phyloP scores from a whole-genome alignment of 2,888 invertebrate species.

The Xanthia icteritia region DNA sequence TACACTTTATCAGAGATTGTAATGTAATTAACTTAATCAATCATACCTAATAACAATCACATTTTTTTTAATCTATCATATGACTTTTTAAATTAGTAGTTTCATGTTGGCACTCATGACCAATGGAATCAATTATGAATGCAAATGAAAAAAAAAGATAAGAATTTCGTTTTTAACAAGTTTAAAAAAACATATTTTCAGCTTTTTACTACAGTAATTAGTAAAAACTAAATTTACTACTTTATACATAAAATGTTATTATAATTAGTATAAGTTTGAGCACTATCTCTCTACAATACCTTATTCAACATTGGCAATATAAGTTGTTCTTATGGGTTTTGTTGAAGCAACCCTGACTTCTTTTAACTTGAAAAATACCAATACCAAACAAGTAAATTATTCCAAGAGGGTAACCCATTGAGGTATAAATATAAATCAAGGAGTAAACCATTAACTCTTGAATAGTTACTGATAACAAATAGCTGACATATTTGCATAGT shows the following conservation, averaged over 20 bases:
- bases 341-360: too few species aligned
- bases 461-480: not conserved
- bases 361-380: not conserved
- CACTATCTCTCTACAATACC: too few species aligned
- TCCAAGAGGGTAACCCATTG: not conserved
- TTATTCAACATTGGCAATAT: not conserved
- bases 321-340: too few species aligned
- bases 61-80: constrained; percentile 71
- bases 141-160: not conserved
- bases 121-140: constrained; percentile 28
- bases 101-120: constrained; percentile 50
- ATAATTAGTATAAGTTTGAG: not conserved
- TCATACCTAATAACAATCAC: constrained; percentile 64
- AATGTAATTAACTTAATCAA: constrained; percentile 61
- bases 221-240: not conserved
- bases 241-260: not conserved
- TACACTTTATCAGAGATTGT: constrained; percentile 51
- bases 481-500: not conserved
- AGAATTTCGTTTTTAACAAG: not conserved
- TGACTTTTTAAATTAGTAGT: constrained; percentile 61
- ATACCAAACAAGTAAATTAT: not conserved
- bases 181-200: not conserved
- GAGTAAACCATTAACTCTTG: too few species aligned
- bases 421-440: not conserved
- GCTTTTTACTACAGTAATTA: not conserved